Percentiles rank a stretch among this genome's conserved stretches.
These are phyloP conservation scores for Chloroceryle aenea DNA, from an alignment of 2,113 vertebrate species.

Conservation along the genomic window DNA sequence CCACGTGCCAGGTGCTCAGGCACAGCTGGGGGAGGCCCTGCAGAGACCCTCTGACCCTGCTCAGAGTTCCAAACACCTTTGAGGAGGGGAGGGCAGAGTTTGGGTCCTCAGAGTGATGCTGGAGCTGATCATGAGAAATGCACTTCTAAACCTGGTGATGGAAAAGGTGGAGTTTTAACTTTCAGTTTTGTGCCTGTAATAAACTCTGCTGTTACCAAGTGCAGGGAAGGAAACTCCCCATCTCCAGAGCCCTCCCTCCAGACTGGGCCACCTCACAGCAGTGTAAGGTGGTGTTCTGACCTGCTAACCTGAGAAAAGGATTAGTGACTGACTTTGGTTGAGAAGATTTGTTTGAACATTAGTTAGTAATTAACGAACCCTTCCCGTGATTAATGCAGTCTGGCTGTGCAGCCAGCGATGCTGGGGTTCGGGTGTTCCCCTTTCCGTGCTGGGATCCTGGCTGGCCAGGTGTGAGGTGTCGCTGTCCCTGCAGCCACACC, in stretches of 20 bases:
- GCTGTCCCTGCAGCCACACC: accelerated
- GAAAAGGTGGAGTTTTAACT: not conserved
- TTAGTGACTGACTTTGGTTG: not conserved
- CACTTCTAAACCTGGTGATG: not conserved
- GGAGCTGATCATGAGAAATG: not conserved
- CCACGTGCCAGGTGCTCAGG: not conserved
- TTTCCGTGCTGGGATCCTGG: accelerated
- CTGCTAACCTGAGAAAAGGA: not conserved
- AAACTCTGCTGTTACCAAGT: not conserved
- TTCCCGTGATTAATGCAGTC: not conserved
- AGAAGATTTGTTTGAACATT: not conserved
- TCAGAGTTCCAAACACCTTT: not conserved
- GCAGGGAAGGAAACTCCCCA: not conserved
- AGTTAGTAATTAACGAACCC: not conserved
- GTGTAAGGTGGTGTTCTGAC: accelerated
- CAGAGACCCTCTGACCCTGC: not conserved
- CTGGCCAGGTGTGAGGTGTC: accelerated
- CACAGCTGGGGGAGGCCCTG: not conserved
- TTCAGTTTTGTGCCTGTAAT: not conserved
- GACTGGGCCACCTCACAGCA: not conserved
- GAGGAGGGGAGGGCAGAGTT: not conserved
- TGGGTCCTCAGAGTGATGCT: not conserved
- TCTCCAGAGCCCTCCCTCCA: not conserved
- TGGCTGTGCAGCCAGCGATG: accelerated
- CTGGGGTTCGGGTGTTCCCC: not conserved